Evolutionary conservation across 2,113 vertebrate species (phyloP).

Genomic region (Ceratotherium simum): DNA sequence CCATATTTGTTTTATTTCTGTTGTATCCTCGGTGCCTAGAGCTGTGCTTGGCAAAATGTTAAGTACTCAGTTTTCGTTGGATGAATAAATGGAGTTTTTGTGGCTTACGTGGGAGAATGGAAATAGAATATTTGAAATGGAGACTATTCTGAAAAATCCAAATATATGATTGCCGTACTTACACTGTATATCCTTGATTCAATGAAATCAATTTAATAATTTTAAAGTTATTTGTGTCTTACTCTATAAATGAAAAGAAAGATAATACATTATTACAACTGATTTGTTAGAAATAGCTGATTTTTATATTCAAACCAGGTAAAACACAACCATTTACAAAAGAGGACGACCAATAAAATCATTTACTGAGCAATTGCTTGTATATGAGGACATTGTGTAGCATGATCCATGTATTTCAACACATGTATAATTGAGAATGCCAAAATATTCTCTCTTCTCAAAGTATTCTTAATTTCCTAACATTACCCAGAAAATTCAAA

Average conservation of each 20-base stretch:
- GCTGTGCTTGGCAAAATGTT: background rate
- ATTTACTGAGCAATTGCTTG: background rate
- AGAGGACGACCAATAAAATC: background rate
- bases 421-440: background rate
- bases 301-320: conserved; percentile 19
- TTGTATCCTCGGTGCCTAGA: background rate
- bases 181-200: background rate
- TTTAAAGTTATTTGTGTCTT: background rate
- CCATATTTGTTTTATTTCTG: background rate
- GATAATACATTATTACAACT: background rate
- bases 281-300: background rate
- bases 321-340: conserved; percentile 14
- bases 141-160: background rate
- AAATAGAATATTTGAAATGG: conserved; percentile 6
- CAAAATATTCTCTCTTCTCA: background rate
- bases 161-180: background rate
- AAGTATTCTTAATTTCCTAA: conserved; percentile 27
- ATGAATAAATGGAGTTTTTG: background rate
- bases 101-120: background rate
- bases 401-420: background rate
- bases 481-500: conserved; percentile 23
- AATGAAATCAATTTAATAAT: background rate
- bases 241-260: background rate
- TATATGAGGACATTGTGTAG: background rate
- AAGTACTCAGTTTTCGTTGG: background rate